phyloP scores from a whole-genome alignment of 1,140 invertebrate genomes.

The Zophobas morio region DNA sequence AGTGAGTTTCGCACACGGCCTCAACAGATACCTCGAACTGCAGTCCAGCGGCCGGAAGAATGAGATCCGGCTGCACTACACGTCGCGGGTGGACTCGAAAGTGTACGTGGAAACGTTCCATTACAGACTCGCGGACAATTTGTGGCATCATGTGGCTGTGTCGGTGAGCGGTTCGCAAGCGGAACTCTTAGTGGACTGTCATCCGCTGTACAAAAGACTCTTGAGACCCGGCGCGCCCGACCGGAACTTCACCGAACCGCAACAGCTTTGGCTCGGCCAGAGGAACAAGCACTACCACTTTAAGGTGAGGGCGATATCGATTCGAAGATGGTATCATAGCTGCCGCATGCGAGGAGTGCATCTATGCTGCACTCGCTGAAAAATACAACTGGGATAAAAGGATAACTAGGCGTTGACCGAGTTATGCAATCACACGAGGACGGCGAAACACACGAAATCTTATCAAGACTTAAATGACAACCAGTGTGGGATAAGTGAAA shows the following conservation, averaged over 20 bases:
- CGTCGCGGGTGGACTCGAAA: slow-evolving; percentile 73
- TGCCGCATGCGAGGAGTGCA: background rate
- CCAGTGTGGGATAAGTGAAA: no score
- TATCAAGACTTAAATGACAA: no score
- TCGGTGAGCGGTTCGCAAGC: slow-evolving; percentile 86
- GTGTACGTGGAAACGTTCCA: slow-evolving; percentile 89
- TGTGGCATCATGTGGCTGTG: slow-evolving; percentile 89
- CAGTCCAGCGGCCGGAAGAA: slow-evolving; percentile 91
- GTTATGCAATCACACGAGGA: no score
- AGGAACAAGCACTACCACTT: slow-evolving; percentile 90
- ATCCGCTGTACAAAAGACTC: slow-evolving; percentile 84
- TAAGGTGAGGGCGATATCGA: slow-evolving; percentile 76
- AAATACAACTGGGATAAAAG: no score
- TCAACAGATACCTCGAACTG: slow-evolving; percentile 88
- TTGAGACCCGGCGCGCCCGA: slow-evolving; percentile 77
- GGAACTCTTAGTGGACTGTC: slow-evolving; percentile 89
- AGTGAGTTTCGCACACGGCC: slow-evolving; percentile 84
- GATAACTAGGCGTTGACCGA: no score
- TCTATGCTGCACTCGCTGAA: background rate
- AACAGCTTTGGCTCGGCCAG: slow-evolving; percentile 89
- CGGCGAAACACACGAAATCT: no score
- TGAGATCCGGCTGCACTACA: slow-evolving; percentile 85
- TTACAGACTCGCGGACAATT: slow-evolving; percentile 86
- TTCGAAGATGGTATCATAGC: background rate
- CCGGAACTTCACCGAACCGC: slow-evolving; percentile 80